Evolutionary conservation across 2,113 vertebrate genomes (phyloP), one percentile per base, ranked within the genome.

Genomic region (Diphyllodes magnificus): DNA sequence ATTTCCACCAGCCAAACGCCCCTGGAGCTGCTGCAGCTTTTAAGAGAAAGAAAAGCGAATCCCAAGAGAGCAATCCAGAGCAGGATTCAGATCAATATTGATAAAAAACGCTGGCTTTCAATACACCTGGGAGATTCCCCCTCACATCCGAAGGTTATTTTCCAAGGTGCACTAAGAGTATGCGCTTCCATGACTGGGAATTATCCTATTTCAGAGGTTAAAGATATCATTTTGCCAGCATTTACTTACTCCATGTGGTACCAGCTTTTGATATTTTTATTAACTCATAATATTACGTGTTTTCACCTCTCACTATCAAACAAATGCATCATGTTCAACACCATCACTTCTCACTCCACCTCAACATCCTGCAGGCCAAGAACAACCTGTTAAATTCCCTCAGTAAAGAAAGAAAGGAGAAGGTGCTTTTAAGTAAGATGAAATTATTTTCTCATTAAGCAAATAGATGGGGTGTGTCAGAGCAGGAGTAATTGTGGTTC

Each of bases 381-480:
- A 15, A 53, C 37, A 37, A 4, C 20, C 25, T 28, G 44, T 4
- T 6, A 4, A 5, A 31, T 1, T 45, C 12, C n/a, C 57, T 39
- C 20, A 8, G 39, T 8, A 18, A 70, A 11, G 24, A 40, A n/a
- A n/a, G 12, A 24, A 40, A 60, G 13, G 14, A n/a, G 45, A 68
- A 35, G 13, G 59, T 15, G 37, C 6, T 42, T 83, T 51, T 20
- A 53, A 79, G 42, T 2, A 15, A 70, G 45, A 44, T 7, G 42
- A 53, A 76, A 84, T 82, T 91, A 77, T 72, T 51, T 73, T 68
- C 56, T 80, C 86, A 68, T 93, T 92, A 89, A 89, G 54, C 50
- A 61, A 85, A 82, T 17, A 73, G 76, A 82, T 68, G 54, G 39
- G 20, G 73, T 13, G 83, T 45, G 83, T 73, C 80, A 76, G 76